Conservation (phyloP, 1,140 invertebrate genomes). For the Polypedilum vanderplanki region DNA sequence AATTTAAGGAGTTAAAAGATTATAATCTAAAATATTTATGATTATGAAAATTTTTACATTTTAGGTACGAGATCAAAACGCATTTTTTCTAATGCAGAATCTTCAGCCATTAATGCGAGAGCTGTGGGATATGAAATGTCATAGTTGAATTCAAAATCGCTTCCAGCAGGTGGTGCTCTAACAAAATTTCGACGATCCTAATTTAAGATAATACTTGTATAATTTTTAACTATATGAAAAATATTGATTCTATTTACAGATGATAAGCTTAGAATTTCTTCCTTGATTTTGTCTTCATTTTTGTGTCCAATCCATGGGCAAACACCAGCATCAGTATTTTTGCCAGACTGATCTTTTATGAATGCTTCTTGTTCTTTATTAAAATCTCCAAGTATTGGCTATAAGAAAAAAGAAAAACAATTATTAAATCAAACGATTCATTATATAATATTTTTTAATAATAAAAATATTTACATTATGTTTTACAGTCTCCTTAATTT, state of each 20-base stretch:
- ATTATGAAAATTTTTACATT: slow-evolving; percentile 60
- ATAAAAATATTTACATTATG: slow-evolving; percentile 84
- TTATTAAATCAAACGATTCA: no score
- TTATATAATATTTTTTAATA: no score
- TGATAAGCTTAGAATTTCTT: slow-evolving; percentile 89
- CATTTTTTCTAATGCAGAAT: slow-evolving; percentile 94
- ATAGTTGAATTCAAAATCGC: slow-evolving; percentile 93
- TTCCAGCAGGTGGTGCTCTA: slow-evolving; percentile 87
- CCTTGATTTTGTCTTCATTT: slow-evolving; percentile 83
- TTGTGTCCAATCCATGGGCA: slow-evolving; percentile 87
- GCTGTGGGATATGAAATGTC: slow-evolving; percentile 85
- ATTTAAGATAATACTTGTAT: slow-evolving; percentile 23
- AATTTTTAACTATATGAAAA: neutral
- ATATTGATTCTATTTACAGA: slow-evolving; percentile 51
- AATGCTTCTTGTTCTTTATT: slow-evolving; percentile 95
- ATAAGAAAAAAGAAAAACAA: no score
- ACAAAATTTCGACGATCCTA: slow-evolving; percentile 96
- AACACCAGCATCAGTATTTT: slow-evolving; percentile 64
- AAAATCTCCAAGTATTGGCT: slow-evolving; percentile 92
- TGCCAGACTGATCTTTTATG: slow-evolving; percentile 73
- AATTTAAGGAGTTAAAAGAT: neutral
- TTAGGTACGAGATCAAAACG: slow-evolving; percentile 98
- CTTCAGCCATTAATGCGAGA: slow-evolving; percentile 86
- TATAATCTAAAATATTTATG: neutral
- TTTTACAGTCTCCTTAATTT: slow-evolving; percentile 92